Conservation (phyloP, 2,888 invertebrate species). For the Priocnemis perturbator region DNA sequence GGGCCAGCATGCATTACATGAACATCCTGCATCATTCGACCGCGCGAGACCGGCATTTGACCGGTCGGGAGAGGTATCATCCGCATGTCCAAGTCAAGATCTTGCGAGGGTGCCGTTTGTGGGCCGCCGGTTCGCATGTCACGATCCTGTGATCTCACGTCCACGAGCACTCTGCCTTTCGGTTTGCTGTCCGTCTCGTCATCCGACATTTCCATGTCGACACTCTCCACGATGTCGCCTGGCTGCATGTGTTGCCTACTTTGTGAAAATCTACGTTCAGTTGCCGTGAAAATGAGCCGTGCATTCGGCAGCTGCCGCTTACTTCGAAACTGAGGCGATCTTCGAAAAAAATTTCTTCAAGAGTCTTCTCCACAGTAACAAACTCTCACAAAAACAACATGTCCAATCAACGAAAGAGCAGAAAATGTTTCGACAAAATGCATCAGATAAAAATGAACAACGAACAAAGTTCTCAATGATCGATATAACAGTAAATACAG, state of each 20-base stretch:
- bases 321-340: too few relatives aligned
- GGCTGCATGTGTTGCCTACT: constrained; percentile 62
- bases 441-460: too few relatives aligned
- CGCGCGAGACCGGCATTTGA: constrained; percentile 50
- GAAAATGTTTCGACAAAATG: too few relatives aligned
- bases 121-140: constrained; percentile 63
- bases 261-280: constrained; percentile 3
- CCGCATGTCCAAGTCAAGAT: constrained; percentile 73
- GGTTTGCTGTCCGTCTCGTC: constrained; percentile 79
- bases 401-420: too few relatives aligned
- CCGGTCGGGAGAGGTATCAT: constrained; percentile 65
- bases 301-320: not conserved
- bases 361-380: too few relatives aligned
- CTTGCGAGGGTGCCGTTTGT: constrained; percentile 66
- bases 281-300: not conserved
- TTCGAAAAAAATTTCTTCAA: too few relatives aligned
- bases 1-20: constrained; percentile 56
- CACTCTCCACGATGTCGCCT: constrained; percentile 85
- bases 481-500: too few relatives aligned
- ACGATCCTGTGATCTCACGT: constrained; percentile 68
- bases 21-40: constrained; percentile 54
- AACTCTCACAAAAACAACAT: too few relatives aligned
- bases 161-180: constrained; percentile 68
- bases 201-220: constrained; percentile 92
- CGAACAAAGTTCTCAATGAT: too few relatives aligned